Conservation (phyloP, 2,888 invertebrate species). For the Dasysyrphus tricinctus region DNA sequence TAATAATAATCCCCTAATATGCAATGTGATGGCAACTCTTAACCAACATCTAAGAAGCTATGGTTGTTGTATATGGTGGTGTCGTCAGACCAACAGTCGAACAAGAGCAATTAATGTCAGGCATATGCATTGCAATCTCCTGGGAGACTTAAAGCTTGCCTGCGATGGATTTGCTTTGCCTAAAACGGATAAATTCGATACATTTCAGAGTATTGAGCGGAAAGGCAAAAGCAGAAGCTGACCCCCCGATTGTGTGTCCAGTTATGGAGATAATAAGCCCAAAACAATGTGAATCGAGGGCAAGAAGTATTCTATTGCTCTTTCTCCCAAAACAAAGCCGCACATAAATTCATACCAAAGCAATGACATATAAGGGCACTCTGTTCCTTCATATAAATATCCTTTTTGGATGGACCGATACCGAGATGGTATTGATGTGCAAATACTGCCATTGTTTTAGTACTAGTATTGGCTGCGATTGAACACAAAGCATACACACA, state of each 20-base stretch:
- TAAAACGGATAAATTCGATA: constrained; percentile 64
- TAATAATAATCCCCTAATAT: not conserved
- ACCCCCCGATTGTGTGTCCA: constrained; percentile 54
- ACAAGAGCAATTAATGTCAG: constrained; percentile 74
- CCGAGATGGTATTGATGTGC: constrained; percentile 60
- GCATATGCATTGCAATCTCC: constrained; percentile 66
- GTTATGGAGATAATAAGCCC: constrained; percentile 71
- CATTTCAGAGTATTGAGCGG: constrained; percentile 43
- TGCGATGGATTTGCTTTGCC: constrained; percentile 65
- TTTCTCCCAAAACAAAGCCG: constrained; percentile 54
- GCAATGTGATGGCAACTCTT: constrained; percentile 6
- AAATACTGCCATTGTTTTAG: constrained; percentile 51
- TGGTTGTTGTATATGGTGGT: constrained; percentile 33
- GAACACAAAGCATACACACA: not conserved
- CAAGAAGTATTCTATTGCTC: constrained; percentile 51
- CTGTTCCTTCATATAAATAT: constrained; percentile 44
- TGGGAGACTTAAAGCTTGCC: constrained; percentile 56
- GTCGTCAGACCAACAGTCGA: constrained; percentile 45
- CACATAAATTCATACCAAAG: constrained; percentile 65
- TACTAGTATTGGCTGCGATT: constrained; percentile 15
- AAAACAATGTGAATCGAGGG: constrained; percentile 58
- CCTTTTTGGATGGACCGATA: constrained; percentile 11
- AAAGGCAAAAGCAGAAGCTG: not conserved
- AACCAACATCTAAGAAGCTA: constrained; percentile 11
- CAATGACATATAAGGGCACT: constrained; percentile 62